Evolutionary conservation across 2,888 invertebrate genomes (phyloP), one percentile per base, ranked within the genome.

Genomic region (Microplitis deprimator): DNA sequence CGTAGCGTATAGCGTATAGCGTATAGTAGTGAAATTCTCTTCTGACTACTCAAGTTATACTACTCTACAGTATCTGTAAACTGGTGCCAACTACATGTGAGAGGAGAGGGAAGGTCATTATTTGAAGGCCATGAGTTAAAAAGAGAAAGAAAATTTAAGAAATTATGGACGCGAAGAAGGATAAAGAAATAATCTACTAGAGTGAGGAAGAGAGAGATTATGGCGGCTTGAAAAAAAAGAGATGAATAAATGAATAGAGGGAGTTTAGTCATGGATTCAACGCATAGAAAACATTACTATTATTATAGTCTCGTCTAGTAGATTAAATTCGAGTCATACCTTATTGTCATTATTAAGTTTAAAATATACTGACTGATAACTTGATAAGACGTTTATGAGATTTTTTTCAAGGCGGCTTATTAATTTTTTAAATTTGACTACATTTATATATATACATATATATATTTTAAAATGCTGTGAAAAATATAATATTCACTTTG

Each of bases 11-110:
- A 50, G 13, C 50, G 50, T 50, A 50, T 50, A 50, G 13, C 50
- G 50, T 29, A 29, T 29, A 29, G 29, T 50, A 78, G 79, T 81
- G 67, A 82, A 81, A 82, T 81, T 81, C 82, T 81, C 81, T 77
- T 82, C 62, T n/a, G 61, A 6, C 29, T 38, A 16, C 68, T 68
- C 68, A 68, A 16, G 68, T 20, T 17, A 68, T 68, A 68, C 40
- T 70, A 41, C 20, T 39, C 29, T 61, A 61, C 13, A 61, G 72
- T 59, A 60, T 41, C 59, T 40, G 64, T 50, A 65, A 61, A 6
- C 65, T 39, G 68, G 41, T n/a, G 60, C 62, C 69, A 60, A 68
- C 74, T 74, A 75, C 71, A 65, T 40, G 73, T 77, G 69, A 76
- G 50, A 68, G 65, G 76, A 71, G 77, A 71, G 72, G 78, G 80